Conservation (phyloP, 1,140 invertebrate genomes). For the Lordiphosa clarofinis region DNA sequence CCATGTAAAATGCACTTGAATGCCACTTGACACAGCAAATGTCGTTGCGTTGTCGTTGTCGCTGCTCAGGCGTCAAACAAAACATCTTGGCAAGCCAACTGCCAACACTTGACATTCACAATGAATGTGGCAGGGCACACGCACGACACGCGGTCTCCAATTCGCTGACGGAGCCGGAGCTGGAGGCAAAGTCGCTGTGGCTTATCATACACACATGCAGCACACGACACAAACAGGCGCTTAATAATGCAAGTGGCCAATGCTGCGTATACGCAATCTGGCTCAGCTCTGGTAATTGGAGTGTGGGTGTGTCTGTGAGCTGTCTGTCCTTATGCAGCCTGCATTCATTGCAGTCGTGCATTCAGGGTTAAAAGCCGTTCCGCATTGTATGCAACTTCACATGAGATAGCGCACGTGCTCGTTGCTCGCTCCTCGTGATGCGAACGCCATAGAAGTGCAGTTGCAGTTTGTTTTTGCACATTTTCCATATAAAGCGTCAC, state of each 20-base stretch:
- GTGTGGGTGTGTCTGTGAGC: constrained; percentile 55
- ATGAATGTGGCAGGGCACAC: constrained; percentile 45
- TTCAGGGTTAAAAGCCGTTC: constrained; percentile 68
- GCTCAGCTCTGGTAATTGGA: constrained; percentile 12
- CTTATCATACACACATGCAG: constrained; percentile 46
- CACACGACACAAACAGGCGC: constrained; percentile 31
- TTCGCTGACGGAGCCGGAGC: constrained; percentile 8
- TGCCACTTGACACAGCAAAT: constrained; percentile 70
- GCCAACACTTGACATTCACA: constrained; percentile 73
- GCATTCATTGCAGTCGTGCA: constrained; percentile 63
- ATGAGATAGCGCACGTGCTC: constrained; percentile 60
- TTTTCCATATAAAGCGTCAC: constrained; percentile 63
- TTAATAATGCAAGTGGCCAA: constrained; percentile 73
- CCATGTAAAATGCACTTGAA: constrained; percentile 72
- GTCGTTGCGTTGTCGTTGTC: constrained; percentile 25
- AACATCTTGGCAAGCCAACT: constrained; percentile 65
- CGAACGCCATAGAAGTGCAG: constrained; percentile 27
- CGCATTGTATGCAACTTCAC: constrained; percentile 49
- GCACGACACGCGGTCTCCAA: constrained; percentile 25
- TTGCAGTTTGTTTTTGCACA: constrained; percentile 36
- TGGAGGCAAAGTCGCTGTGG: constrained; percentile 32
- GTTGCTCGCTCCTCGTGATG: constrained; percentile 14
- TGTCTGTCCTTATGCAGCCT: constrained; percentile 43
- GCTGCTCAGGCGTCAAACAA: constrained; percentile 48
- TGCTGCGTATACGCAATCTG: constrained; percentile 73